A percentile compares a stretch with the other conserved stretches of the same genome.
These are phyloP conservation scores for Craniophora ligustri DNA, from an alignment of 2,888 invertebrate species.

Conservation along the genomic window DNA sequence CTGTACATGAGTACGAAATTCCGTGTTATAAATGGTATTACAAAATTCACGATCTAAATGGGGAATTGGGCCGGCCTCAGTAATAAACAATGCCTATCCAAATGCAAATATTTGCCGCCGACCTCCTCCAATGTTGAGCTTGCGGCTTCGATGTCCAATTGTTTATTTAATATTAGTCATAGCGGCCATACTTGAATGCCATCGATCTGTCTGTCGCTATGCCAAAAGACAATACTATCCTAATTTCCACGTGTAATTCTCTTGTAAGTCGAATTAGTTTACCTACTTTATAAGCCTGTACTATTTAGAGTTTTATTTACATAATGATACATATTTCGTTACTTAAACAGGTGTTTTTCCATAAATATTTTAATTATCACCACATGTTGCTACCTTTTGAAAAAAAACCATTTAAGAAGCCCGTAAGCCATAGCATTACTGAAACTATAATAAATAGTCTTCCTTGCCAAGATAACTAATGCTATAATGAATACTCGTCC, in stretches of 20 bases:
- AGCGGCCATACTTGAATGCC: conserved; percentile 20
- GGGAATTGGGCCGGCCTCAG: conserved; percentile 20
- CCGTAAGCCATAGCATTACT: too few species aligned
- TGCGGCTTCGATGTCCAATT: conserved; percentile 37
- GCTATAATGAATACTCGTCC: too few species aligned
- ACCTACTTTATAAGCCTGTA: neutral
- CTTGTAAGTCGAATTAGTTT: neutral
- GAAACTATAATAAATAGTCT: too few species aligned
- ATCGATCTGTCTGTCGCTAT: conserved; percentile 46
- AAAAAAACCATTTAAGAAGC: too few species aligned
- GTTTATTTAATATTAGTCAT: conserved; percentile 44
- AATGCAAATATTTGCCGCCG: conserved; percentile 59
- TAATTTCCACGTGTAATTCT: neutral
- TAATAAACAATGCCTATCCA: conserved; percentile 52
- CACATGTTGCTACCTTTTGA: too few species aligned
- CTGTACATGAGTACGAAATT: conserved; percentile 23
- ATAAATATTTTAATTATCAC: too few species aligned
- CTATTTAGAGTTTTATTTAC: neutral
- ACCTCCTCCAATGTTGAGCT: conserved; percentile 46
- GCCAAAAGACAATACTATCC: neutral
- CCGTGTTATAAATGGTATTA: conserved; percentile 27
- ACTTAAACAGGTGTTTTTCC: too few species aligned
- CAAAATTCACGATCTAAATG: conserved; percentile 33
- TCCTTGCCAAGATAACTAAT: too few species aligned
- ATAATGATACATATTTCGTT: neutral